A percentile compares a stretch with the other conserved stretches of the same genome.
phyloP scores from a whole-genome alignment of 1,140 invertebrate species.

The Phenacoccus solenopsis region DNA sequence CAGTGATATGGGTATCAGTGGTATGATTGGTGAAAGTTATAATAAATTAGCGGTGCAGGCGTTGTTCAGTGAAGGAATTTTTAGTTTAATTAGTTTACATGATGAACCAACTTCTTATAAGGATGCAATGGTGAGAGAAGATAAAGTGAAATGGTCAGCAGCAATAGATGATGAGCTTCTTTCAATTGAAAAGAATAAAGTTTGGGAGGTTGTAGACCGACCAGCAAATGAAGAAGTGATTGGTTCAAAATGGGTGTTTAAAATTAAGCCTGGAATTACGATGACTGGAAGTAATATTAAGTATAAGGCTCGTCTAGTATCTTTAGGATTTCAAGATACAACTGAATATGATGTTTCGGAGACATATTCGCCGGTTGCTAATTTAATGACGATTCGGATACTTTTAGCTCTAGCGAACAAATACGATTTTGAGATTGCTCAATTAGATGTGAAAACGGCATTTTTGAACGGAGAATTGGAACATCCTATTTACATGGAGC shows the following conservation, averaged over 20 bases:
- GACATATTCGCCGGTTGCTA: constrained; percentile 32
- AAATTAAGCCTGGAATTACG: background rate
- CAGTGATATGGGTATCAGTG: no score
- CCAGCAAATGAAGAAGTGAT: constrained; percentile 17
- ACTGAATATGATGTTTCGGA: constrained; percentile 31
- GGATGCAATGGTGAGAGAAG: constrained; percentile 21
- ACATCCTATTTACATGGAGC: constrained; percentile 16
- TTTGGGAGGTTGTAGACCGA: constrained; percentile 16
- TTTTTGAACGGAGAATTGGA: constrained; percentile 33
- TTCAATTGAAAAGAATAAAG: constrained; percentile 19
- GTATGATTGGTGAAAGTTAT: no score
- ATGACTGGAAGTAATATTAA: constrained; percentile 9
- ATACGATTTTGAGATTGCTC: constrained; percentile 29
- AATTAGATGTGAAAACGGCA: constrained; percentile 35
- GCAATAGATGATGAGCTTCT: constrained; percentile 25
- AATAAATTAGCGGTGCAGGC: no score
- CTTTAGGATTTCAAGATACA: constrained; percentile 25
- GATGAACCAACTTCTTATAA: background rate
- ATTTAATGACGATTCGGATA: constrained; percentile 31
- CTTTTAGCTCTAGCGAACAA: constrained; percentile 32
- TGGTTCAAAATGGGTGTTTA: constrained; percentile 26
- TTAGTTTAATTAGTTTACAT: no score
- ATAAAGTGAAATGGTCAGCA: constrained; percentile 23
- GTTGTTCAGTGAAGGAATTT: no score
- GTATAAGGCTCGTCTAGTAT: constrained; percentile 25